Conservation (phyloP, 2,888 invertebrate species). For the Dynastes grantii region DNA sequence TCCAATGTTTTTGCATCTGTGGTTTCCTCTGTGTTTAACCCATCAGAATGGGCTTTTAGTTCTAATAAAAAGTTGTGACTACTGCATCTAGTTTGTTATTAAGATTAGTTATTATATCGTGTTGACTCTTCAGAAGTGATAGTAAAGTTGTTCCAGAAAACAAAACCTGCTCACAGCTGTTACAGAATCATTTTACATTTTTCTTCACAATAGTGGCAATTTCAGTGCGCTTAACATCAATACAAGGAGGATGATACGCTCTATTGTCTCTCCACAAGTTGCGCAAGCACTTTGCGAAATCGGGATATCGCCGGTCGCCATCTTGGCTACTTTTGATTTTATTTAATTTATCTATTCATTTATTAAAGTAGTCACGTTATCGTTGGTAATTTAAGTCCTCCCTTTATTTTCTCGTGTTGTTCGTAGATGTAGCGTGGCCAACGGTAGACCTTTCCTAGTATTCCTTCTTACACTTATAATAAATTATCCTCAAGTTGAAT, state of each 20-base stretch:
- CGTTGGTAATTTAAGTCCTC: too few relatives aligned
- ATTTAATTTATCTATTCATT: too few relatives aligned
- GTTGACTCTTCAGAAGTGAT: background rate
- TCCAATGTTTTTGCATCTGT: background rate
- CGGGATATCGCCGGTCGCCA: too few relatives aligned
- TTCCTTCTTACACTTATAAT: too few relatives aligned
- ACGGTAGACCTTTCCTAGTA: too few relatives aligned
- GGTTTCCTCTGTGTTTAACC: background rate
- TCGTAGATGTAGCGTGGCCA: too few relatives aligned
- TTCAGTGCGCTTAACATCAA: slow-evolving; percentile 1
- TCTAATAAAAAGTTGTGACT: background rate
- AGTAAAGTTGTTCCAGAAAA: background rate
- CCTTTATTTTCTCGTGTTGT: too few relatives aligned
- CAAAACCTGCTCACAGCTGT: background rate
- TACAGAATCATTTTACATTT: background rate
- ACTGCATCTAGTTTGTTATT: background rate
- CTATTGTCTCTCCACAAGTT: background rate
- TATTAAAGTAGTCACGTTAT: too few relatives aligned
- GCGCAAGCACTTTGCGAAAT: background rate
- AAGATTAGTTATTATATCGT: background rate
- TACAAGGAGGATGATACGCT: background rate
- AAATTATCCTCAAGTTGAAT: too few relatives aligned
- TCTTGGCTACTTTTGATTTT: too few relatives aligned
- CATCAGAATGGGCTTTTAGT: background rate
- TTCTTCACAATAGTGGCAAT: background rate